Base-by-base conservation (phyloP, 2,888 invertebrate genomes). In the Agrilus biguttatus region DNA sequence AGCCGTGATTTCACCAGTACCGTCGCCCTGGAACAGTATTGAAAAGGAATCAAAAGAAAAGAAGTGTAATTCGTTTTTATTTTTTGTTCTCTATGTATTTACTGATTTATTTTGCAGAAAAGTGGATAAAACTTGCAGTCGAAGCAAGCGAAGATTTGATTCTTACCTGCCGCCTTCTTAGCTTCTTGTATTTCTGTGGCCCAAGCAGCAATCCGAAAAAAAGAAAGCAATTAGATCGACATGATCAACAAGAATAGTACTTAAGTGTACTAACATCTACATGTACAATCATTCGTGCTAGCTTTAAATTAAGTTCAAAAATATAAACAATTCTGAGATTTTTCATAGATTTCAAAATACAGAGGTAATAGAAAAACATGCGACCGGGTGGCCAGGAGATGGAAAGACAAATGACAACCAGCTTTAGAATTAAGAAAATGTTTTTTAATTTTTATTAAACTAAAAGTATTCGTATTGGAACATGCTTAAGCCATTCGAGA, bases 131-230 rank as follows among this genome's bases (percentile, higher is more conserved):
- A 39, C 47, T 44, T 42, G 42, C 45, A 37, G 42, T 45, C 42
- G 32, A 49, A 39, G 42, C 40, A 43, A 37, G 44, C 45, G 43
- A 47, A 45, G 47, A 53, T 50, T 63, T 47, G 62, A 69, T 72
- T 73, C 67, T 68, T 77, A 83, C 83, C 80, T 84, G 84, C 69
- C 84, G 73, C 65, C 85, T 71, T 65, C 84, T 75, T 57, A 85
- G 74, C 67, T 85, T 85, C 72, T 84, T 81, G 77, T 83, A 84
- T 76, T 83, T 85, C 83, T 85, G 75, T 56, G 51, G 51, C 46
- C 53, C 51, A 47, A 47, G 46, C 51, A 49, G 46, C 36, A 40
- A 39, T 45, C 48, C 48, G 40, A 40, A 56, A 57, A 54, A 59
- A 55, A 51, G 51, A 49, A 49, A 53, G 49, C 49, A 49, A 45